phyloP scores from a whole-genome alignment of 2,888 invertebrate species.

The Microdon myrmicae region DNA sequence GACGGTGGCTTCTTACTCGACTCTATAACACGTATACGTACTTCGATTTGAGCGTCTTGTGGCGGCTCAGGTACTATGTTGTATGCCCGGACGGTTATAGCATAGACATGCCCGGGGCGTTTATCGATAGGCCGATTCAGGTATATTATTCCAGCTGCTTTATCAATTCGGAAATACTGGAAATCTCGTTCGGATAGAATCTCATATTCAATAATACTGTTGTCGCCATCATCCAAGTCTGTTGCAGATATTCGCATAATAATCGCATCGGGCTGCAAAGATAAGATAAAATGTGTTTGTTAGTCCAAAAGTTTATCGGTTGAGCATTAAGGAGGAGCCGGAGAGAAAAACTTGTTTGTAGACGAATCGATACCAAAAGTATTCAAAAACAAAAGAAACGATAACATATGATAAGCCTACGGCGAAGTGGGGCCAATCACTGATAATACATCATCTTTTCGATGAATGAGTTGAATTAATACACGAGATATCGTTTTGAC shows the following conservation, averaged over 20 bases:
- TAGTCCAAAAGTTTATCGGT: no score
- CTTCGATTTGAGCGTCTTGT: conserved; percentile 77
- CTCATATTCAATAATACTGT: conserved; percentile 83
- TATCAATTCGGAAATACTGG: conserved; percentile 83
- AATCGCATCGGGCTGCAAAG: conserved; percentile 68
- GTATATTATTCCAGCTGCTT: conserved; percentile 84
- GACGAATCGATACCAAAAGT: no score
- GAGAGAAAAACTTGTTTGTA: no score
- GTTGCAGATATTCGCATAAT: conserved; percentile 93
- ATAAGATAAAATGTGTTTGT: conserved; percentile 23
- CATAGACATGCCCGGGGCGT: conserved; percentile 63
- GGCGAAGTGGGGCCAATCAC: no score
- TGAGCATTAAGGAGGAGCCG: no score
- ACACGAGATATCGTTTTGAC: no score
- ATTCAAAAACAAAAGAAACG: no score
- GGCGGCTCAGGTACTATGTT: conserved; percentile 63
- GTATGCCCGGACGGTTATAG: conserved; percentile 65
- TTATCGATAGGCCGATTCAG: conserved; percentile 67
- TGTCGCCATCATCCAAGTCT: conserved; percentile 91
- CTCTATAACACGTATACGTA: conserved; percentile 86
- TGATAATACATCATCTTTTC: no score
- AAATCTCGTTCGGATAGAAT: conserved; percentile 67
- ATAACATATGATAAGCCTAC: no score
- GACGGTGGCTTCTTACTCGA: conserved; percentile 87
- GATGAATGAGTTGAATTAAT: no score